Evolutionary conservation across 2,888 invertebrate species (phyloP), one percentile per base, ranked within the genome.

Genomic region (Nemotelus pantherinus): DNA sequence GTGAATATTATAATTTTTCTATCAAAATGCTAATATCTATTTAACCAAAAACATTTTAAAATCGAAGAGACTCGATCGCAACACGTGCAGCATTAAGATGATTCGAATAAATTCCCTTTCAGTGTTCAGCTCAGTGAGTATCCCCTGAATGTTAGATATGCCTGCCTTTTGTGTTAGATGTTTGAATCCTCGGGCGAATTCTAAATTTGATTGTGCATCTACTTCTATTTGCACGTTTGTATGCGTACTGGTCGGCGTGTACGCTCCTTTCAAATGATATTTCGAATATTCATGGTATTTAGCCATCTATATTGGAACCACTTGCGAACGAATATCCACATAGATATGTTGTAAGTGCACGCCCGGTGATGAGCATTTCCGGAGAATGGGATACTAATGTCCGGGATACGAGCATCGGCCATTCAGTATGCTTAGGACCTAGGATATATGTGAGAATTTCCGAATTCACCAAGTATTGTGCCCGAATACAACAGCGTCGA

Each of bases 221-320:
- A 72, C n/a, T 10, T 58, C 72, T 72, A 44, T 72, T 72, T 72
- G 72, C 60, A 47, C 70, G 48, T n/a, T 47, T 70, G 70, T 70
- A 55, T 58, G 72, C 47, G 72, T 58, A 39, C 68, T 10, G 50
- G 25, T 25, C 57, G 10, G 4, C 57, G 57, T 57, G 60, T 47
- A 48, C 45, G 43, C 60, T 39, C 41, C 70, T 70, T 55, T 58
- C 10, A 5, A 65, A 65, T 76, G 76, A 76, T 63, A 76, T 76
- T 76, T 76, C 65, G 76, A 76, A 76, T 76, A 76, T 76, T 76
- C 76, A 76, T 76, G 76, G 76, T 76, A 76, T 76, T 76, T 76
- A 65, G 76, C 45, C 74, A 76, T 64, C 53, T 76, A 63, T 65
- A 64, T 76, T 47, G 65, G 58, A 72, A 53, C 64, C 55, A 44